phyloP scores from a whole-genome alignment of 1,140 invertebrate genomes.

The Drosophila kohkoa region DNA sequence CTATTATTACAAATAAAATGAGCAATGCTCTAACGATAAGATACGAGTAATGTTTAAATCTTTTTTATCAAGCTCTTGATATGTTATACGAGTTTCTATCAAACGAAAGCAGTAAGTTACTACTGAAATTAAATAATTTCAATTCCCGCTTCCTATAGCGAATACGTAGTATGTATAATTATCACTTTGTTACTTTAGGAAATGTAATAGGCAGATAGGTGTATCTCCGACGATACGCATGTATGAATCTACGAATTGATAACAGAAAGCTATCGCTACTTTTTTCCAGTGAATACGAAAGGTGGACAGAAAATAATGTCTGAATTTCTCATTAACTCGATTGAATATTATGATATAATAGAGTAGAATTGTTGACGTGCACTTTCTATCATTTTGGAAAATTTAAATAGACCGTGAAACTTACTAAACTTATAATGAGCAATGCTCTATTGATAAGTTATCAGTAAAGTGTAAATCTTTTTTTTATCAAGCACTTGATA shows the following conservation, averaged over 20 bases:
- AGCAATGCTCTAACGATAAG: constrained; percentile 49
- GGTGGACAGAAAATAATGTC: constrained; percentile 22
- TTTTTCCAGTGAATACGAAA: constrained; percentile 70
- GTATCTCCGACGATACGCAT: too few species aligned
- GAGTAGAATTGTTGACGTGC: background rate
- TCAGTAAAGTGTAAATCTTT: background rate
- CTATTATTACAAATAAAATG: constrained; percentile 19
- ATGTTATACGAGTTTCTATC: background rate
- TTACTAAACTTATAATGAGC: constrained; percentile 33
- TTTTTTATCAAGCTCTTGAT: background rate
- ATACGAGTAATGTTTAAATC: constrained; percentile 14
- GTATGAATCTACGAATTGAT: too few species aligned
- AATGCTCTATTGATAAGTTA: constrained; percentile 46
- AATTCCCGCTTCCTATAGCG: too few species aligned
- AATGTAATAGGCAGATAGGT: too few species aligned
- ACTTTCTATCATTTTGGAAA: constrained; percentile 1
- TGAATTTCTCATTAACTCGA: constrained; percentile 53
- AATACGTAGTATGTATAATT: too few species aligned
- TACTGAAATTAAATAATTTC: too few species aligned
- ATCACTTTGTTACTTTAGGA: too few species aligned
- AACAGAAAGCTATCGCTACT: constrained; percentile 68
- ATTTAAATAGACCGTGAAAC: constrained; percentile 44
- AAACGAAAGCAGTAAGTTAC: background rate
- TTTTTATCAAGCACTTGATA: background rate
- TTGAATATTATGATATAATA: constrained; percentile 32